Percentiles rank a stretch among this genome's conserved stretches.
These are phyloP conservation scores for Atherix ibis DNA, from an alignment of 2,888 invertebrate species.

Conservation along the genomic window DNA sequence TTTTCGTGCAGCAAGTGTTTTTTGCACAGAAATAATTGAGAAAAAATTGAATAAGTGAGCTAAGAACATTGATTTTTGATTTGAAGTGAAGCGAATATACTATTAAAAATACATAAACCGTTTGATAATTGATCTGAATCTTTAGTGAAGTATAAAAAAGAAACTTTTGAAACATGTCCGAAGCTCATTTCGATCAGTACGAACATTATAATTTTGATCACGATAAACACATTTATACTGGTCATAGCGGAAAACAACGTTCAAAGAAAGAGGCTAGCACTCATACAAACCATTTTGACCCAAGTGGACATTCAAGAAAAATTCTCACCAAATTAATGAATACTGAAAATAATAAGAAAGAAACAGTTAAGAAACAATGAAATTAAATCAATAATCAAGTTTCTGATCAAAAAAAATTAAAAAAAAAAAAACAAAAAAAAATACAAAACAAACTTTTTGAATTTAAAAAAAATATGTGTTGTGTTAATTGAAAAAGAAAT, in stretches of 20 bases:
- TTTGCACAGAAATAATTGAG: too few relatives aligned
- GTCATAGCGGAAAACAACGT: conserved; percentile 81
- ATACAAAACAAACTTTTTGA: background rate
- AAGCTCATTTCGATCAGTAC: conserved; percentile 74
- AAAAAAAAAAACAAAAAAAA: background rate
- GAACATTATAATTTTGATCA: conserved; percentile 89
- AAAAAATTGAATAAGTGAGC: too few relatives aligned
- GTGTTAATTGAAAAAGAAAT: conserved; percentile 2
- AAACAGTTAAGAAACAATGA: conserved; percentile 14
- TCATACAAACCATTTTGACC: conserved; percentile 85
- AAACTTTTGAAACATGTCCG: conserved; percentile 69
- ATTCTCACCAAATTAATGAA: conserved; percentile 72
- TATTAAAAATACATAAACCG: too few relatives aligned
- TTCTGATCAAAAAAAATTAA: background rate
- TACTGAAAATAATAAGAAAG: conserved; percentile 65
- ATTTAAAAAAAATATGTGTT: background rate
- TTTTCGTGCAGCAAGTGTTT: too few relatives aligned
- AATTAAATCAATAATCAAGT: background rate
- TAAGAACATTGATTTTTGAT: too few relatives aligned
- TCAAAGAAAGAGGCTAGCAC: conserved; percentile 75
- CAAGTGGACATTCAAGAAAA: conserved; percentile 86
- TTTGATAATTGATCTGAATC: too few relatives aligned
- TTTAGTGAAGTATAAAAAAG: too few relatives aligned
- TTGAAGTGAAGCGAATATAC: too few relatives aligned
- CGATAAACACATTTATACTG: conserved; percentile 75